Evolutionary conservation across 2,888 invertebrate genomes (phyloP), one percentile per base, ranked within the genome.

Genomic region (Xylota sylvarum): DNA sequence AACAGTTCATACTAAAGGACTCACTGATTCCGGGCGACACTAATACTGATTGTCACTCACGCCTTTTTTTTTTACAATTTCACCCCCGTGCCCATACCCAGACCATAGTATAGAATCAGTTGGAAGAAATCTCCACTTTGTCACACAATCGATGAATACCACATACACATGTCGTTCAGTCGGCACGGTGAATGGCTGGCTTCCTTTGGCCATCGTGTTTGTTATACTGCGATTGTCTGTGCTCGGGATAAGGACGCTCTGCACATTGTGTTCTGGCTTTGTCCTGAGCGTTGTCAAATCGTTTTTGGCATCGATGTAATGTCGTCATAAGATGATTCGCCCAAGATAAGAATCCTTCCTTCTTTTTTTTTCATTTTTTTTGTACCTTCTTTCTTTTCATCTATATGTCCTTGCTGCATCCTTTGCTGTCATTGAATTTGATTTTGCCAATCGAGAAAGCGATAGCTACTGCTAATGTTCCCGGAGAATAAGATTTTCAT

Each of bases 301-400:
- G 72, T 46, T 79, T 79, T 79, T 72, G 79, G 72, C 79, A 80
- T 80, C 79, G 56, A 80, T 80, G 65, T 48, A 32, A 80, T 73
- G 79, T 65, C 65, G 32, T 58, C 65, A 58, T 72, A 56, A 62
- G 64, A 73, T 58, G 79, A 80, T 80, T 65, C 35, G 72, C 48
- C 72, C 48, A 40, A 65, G 79, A 72, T 80, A 80, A 73, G 58
- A 27, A 73, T 80, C 43, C 37, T 37, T 48, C 43, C 17, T 69
- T 37, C 55, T 48, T 37, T 37, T 17, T 64, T 55, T 50, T 9
- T 52, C 43, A 35, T 67, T 48, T 37, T 48, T 48, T 6, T 43
- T n/a, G n/a, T 46, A 14, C 46, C 48, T 23, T 52, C 43, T 46
- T 67, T 48, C 48, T 48, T 48, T 6, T 43, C 27, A 37, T 14